phyloP scores from a whole-genome alignment of 1,140 invertebrate genomes.

The Bombus cullumanus region DNA sequence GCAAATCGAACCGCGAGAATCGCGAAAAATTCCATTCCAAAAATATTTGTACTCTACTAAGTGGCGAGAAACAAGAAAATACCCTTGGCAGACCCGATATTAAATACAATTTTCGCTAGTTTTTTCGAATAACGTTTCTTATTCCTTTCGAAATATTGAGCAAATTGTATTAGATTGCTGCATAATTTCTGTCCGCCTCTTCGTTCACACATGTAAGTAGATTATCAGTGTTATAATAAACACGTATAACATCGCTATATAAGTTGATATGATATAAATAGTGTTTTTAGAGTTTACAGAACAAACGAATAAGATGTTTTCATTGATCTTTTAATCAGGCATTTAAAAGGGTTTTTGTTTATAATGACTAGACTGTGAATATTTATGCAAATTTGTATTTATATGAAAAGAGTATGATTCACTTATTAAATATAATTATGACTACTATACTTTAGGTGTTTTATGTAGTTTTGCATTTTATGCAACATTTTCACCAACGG shows the following conservation, averaged over 20 bases:
- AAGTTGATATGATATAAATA: too few species aligned
- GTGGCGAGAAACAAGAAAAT: constrained; percentile 6
- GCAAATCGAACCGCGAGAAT: constrained; percentile 34
- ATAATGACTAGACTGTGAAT: too few species aligned
- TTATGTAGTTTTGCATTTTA: neutral
- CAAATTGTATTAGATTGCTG: neutral
- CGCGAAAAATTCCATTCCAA: constrained; percentile 46
- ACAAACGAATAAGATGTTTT: too few species aligned
- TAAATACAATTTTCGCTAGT: neutral
- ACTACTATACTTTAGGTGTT: neutral
- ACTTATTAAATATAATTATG: neutral
- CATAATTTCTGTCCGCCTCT: neutral
- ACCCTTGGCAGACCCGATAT: neutral
- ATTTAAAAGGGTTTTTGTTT: too few species aligned
- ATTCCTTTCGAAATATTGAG: neutral
- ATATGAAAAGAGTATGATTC: neutral
- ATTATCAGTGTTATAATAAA: neutral
- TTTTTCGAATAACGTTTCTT: neutral
- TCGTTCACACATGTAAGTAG: neutral
- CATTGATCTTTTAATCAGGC: too few species aligned
- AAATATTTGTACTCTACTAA: constrained; percentile 49
- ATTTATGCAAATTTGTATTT: too few species aligned
- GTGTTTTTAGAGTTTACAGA: too few species aligned
- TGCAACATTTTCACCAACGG: too few species aligned
- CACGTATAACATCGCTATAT: too few species aligned